Evolutionary conservation across 2,888 invertebrate genomes (phyloP).

Genomic region (Sarcophaga rosellei): DNA sequence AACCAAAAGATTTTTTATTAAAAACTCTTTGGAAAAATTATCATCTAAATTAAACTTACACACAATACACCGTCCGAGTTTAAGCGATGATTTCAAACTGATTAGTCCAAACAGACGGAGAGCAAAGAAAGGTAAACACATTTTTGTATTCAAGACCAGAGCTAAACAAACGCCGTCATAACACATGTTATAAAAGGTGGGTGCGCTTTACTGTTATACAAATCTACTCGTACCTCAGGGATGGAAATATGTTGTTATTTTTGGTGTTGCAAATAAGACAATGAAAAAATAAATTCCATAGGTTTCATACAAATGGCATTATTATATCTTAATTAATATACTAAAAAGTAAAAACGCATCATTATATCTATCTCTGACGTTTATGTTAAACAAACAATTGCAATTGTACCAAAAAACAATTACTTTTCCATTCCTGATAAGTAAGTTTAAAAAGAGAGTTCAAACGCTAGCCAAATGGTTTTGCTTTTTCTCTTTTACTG

Average conservation of each 20-base stretch:
- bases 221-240: not conserved
- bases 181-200: constrained; percentile 48
- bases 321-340: too few species aligned
- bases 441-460: too few species aligned
- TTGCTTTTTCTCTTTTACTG: too few species aligned
- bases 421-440: too few species aligned
- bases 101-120: constrained; percentile 26
- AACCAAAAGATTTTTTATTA: constrained; percentile 33
- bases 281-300: too few species aligned
- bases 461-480: too few species aligned
- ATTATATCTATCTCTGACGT: too few species aligned
- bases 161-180: constrained; percentile 41
- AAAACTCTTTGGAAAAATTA: constrained; percentile 1
- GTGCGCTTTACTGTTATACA: constrained; percentile 43
- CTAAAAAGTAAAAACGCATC: too few species aligned
- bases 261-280: too few species aligned
- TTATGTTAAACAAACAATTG: too few species aligned
- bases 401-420: too few species aligned
- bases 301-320: too few species aligned
- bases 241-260: constrained; percentile 17
- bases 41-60: constrained; percentile 6
- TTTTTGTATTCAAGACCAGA: constrained; percentile 35
- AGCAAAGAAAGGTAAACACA: constrained; percentile 13
- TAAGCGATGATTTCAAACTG: constrained; percentile 60
- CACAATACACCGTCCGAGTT: constrained; percentile 38